phyloP scores from a whole-genome alignment of 2,888 invertebrate genomes.

The Quadroppia sp. region DNA sequence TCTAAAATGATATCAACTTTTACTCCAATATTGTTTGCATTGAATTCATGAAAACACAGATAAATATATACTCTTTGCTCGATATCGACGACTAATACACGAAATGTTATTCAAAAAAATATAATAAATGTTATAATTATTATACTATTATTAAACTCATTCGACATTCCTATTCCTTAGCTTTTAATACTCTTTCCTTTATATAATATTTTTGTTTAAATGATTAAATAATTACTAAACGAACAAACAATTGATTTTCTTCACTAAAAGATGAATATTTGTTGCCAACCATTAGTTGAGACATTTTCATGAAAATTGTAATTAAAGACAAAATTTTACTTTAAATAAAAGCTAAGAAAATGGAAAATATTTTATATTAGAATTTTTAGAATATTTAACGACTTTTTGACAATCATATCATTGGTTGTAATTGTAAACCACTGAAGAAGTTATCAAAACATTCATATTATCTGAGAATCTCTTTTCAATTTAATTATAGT shows the following conservation, averaged over 20 bases:
- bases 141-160: background rate
- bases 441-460: too few relatives aligned
- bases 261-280: background rate
- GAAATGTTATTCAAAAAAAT: background rate
- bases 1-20: background rate
- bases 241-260: background rate
- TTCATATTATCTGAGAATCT: too few relatives aligned
- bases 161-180: slow-evolving; percentile 29
- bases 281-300: background rate
- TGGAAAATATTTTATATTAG: too few relatives aligned
- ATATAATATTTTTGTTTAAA: background rate
- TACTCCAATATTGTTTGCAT: background rate
- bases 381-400: too few relatives aligned
- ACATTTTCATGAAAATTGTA: background rate
- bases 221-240: background rate
- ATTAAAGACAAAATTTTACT: background rate
- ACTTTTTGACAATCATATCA: too few relatives aligned
- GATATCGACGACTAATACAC: slow-evolving; percentile 23
- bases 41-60: background rate
- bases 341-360: slow-evolving; percentile 5
- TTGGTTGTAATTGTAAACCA: too few relatives aligned
- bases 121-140: slow-evolving; percentile 15
- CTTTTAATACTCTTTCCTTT: background rate
- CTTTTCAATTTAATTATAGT: too few relatives aligned
- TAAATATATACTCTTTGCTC: slow-evolving; percentile 11